A percentile compares a stretch with the other conserved stretches of the same genome.
Evolutionary conservation across 92 coral and sea anemone species (phyloP).

Genomic region (Epizoanthus ramosus): DNA sequence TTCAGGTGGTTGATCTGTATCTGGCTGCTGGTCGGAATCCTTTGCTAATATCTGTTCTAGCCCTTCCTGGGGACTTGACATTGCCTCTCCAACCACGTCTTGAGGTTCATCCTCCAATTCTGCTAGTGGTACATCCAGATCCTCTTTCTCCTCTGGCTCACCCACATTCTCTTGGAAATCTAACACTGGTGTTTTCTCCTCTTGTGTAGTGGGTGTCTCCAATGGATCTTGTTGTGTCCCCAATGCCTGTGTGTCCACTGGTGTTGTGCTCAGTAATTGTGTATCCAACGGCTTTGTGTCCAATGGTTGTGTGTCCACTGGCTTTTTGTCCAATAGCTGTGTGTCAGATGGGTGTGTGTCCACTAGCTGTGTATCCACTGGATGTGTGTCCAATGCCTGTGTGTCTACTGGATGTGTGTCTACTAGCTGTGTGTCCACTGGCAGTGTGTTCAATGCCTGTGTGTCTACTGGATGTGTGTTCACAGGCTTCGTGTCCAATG

Average conservation of each 20-base stretch:
- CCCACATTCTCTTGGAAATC: neutral
- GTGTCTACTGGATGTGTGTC: neutral
- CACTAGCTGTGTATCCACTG: neutral
- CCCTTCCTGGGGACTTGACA: neutral
- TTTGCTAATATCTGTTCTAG: neutral
- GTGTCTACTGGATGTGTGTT: neutral
- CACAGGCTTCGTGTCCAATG: neutral
- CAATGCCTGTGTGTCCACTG: neutral
- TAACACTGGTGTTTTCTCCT: neutral
- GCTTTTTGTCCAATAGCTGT: too few species aligned
- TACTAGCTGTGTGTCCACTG: neutral
- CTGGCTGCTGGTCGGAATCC: neutral
- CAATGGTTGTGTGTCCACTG: too few species aligned
- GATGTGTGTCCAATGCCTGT: neutral
- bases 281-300: neutral
- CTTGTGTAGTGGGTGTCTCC: neutral
- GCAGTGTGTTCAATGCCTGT: neutral
- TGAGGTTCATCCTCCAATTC: neutral
- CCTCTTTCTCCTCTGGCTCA: neutral
- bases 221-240: neutral
- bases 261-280: too few species aligned
- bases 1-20: constrained; percentile 1
- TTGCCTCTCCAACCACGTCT: neutral
- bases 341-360: neutral
- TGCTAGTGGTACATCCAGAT: neutral